Evolutionary conservation across 2,888 invertebrate species (phyloP).

Genomic region (Cryptocheilus praepositus): DNA sequence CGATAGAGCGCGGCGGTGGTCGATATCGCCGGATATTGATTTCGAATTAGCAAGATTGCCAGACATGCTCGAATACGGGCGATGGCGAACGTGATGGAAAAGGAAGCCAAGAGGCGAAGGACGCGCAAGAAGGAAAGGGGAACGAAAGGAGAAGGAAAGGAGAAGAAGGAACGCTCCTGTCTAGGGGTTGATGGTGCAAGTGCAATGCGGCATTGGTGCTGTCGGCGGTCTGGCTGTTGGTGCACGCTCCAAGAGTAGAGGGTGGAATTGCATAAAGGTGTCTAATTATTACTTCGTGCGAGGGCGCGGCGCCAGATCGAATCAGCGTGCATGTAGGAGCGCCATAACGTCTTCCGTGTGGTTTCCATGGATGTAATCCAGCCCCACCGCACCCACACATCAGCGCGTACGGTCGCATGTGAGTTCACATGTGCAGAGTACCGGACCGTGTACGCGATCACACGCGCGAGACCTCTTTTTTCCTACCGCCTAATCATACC

Average conservation of each 20-base stretch:
- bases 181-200: neutral
- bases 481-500: neutral
- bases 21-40: slow-evolving; percentile 66
- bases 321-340: slow-evolving; percentile 66
- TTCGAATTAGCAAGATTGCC: slow-evolving; percentile 64
- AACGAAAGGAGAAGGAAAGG: no score
- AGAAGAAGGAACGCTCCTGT: neutral
- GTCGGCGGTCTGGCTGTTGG: neutral
- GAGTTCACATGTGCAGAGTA: neutral
- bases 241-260: slow-evolving; percentile 1
- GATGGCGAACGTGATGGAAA: slow-evolving; percentile 15
- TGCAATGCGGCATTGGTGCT: neutral
- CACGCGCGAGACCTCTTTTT: slow-evolving; percentile 7
- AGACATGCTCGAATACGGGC: slow-evolving; percentile 4
- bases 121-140: slow-evolving; percentile 1
- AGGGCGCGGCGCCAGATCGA: slow-evolving; percentile 69
- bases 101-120: slow-evolving; percentile 17
- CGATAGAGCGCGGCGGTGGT: slow-evolving; percentile 18
- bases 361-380: slow-evolving; percentile 44
- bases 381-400: slow-evolving; percentile 26
- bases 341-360: slow-evolving; percentile 66
- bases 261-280: slow-evolving; percentile 65
- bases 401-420: slow-evolving; percentile 22
- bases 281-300: slow-evolving; percentile 70
- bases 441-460: neutral